Evolutionary conservation across 2,888 invertebrate species (phyloP).

Genomic region (Parnassius apollo): DNA sequence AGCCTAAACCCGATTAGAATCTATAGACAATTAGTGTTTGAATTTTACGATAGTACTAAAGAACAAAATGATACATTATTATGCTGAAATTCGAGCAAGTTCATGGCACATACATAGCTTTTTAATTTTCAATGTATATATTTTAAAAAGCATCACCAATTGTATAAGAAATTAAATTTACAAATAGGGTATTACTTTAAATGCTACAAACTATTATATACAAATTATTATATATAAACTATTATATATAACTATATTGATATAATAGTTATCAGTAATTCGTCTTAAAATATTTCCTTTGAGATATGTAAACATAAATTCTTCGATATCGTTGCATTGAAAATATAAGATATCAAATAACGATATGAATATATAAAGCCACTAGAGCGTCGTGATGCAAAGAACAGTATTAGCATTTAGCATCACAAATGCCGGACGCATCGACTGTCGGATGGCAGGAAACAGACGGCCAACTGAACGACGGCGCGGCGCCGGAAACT

Average conservation of each 20-base stretch:
- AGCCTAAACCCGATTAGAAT: constrained; percentile 17
- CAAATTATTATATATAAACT: too few species aligned
- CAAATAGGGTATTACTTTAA: too few species aligned
- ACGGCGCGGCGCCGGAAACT: constrained; percentile 34
- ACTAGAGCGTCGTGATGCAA: constrained; percentile 44
- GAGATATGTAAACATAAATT: too few species aligned
- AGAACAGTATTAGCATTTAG: constrained; percentile 55
- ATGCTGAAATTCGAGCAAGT: too few species aligned
- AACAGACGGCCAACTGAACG: constrained; percentile 30
- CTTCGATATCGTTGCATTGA: not conserved
- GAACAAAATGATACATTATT: not conserved
- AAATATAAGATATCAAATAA: constrained; percentile 6
- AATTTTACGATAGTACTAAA: constrained; percentile 5
- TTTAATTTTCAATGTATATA: too few species aligned
- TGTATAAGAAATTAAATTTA: too few species aligned
- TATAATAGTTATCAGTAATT: too few species aligned
- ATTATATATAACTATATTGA: too few species aligned
- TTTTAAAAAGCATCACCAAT: too few species aligned
- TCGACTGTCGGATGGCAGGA: constrained; percentile 35
- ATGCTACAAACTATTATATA: too few species aligned
- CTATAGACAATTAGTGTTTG: constrained; percentile 5
- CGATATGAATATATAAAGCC: not conserved
- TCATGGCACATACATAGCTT: too few species aligned
- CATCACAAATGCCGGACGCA: constrained; percentile 46
- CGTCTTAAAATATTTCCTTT: too few species aligned